Conservation (phyloP, 1,140 invertebrate genomes). For the Saccostrea cuccullata region DNA sequence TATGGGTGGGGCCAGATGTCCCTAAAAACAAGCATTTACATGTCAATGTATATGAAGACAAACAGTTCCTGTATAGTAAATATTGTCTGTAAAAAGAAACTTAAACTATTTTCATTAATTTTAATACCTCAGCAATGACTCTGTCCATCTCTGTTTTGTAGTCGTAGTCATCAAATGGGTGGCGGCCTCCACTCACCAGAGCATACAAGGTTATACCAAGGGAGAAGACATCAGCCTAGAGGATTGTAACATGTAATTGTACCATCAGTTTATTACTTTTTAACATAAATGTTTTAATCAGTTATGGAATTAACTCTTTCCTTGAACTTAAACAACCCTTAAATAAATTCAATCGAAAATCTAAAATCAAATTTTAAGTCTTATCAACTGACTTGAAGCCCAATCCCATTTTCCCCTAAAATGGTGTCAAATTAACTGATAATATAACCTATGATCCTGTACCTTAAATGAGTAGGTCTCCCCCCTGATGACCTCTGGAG, state of each 20-base stretch:
- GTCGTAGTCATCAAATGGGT: constrained; percentile 73
- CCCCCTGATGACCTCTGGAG: constrained; percentile 73
- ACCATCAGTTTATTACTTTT: not conserved
- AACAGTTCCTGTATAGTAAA: not conserved
- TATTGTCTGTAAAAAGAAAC: not conserved
- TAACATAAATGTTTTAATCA: too few relatives aligned
- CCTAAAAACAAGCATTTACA: constrained; percentile 47
- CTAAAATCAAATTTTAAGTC: too few relatives aligned
- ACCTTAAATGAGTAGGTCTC: constrained; percentile 75
- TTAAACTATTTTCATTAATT: too few relatives aligned
- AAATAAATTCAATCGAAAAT: too few relatives aligned
- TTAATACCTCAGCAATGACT: constrained; percentile 69
- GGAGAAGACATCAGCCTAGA: constrained; percentile 75
- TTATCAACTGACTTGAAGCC: too few relatives aligned
- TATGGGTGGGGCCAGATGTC: constrained; percentile 55
- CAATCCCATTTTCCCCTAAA: too few relatives aligned
- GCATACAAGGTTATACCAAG: constrained; percentile 73
- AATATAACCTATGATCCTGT: not conserved
- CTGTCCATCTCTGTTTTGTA: constrained; percentile 73
- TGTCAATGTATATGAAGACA: not conserved
- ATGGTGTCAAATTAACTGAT: too few relatives aligned
- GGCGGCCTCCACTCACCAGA: constrained; percentile 69
- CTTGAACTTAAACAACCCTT: too few relatives aligned
- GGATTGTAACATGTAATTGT: not conserved
- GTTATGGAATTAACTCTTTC: too few relatives aligned